Conservation (phyloP, 2,797 vertebrate species). For the Chaenodraco wilsoni region DNA sequence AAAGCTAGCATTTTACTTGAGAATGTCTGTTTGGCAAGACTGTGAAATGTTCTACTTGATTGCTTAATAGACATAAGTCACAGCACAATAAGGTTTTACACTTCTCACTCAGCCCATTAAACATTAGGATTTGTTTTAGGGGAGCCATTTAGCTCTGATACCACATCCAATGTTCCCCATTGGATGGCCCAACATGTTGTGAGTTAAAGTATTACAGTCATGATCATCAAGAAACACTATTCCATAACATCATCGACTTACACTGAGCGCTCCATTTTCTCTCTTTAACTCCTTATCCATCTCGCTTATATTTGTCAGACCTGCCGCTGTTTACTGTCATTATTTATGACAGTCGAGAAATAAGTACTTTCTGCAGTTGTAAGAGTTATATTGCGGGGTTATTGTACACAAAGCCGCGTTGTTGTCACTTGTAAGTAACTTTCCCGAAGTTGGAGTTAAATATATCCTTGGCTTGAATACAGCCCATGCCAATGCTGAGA, state of each 20-base stretch:
- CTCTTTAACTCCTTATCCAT: background rate
- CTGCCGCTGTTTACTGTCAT: background rate
- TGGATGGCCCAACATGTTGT: background rate
- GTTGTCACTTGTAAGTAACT: conserved; percentile 27
- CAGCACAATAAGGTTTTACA: background rate
- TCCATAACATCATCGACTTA: background rate
- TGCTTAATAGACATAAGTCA: background rate
- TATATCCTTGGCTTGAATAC: conserved; percentile 10
- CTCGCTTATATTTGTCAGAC: background rate
- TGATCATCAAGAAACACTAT: background rate
- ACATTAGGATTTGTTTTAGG: background rate
- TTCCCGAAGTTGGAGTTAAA: conserved; percentile 26
- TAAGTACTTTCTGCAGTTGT: background rate
- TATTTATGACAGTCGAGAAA: background rate
- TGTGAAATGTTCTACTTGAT: background rate
- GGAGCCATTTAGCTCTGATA: background rate
- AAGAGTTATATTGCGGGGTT: background rate
- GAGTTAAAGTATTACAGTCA: background rate
- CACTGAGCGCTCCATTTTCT: background rate
- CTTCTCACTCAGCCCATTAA: no score
- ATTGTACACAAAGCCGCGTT: background rate
- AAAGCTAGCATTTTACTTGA: background rate
- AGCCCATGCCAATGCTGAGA: conserved; percentile 3
- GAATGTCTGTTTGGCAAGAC: background rate
- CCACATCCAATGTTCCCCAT: background rate